phyloP scores from a whole-genome alignment of 2,888 invertebrate species.

The Elgonia sp. region DNA sequence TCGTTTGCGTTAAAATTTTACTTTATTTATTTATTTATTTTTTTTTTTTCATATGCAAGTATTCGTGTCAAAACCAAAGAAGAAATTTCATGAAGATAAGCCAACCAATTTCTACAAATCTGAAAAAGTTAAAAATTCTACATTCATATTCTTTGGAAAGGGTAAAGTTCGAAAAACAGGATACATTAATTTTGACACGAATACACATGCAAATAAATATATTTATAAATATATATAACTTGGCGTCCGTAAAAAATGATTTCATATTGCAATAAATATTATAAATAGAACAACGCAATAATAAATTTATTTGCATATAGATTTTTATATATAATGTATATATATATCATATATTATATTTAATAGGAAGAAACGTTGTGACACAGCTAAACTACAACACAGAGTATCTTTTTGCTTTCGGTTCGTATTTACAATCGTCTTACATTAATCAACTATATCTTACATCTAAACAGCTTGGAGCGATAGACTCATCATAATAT shows the following conservation, averaged over 20 bases:
- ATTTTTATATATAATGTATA: constrained; percentile 79
- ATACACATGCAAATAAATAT: constrained; percentile 71
- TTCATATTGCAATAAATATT: constrained; percentile 86
- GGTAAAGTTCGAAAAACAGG: constrained; percentile 23
- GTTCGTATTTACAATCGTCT: constrained; percentile 83
- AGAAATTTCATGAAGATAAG: not conserved
- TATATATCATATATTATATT: constrained; percentile 82
- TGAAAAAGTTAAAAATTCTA: no score
- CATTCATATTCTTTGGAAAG: no score
- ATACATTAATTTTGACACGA: constrained; percentile 79
- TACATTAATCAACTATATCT: constrained; percentile 81
- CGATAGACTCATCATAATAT: constrained; percentile 57
- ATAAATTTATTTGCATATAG: constrained; percentile 85
- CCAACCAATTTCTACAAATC: not conserved
- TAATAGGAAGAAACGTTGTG: constrained; percentile 86
- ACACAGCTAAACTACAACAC: constrained; percentile 86
- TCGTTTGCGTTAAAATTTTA: constrained; percentile 47
- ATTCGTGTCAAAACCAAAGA: constrained; percentile 80
- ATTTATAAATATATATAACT: constrained; percentile 71
- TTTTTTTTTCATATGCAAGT: constrained; percentile 55
- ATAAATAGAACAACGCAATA: constrained; percentile 87
- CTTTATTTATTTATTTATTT: constrained; percentile 52
- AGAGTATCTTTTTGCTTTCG: constrained; percentile 78
- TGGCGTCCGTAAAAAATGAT: constrained; percentile 81
- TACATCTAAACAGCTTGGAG: constrained; percentile 80